phyloP scores from a whole-genome alignment of 2,888 invertebrate species.

The Dryococelus australis region DNA sequence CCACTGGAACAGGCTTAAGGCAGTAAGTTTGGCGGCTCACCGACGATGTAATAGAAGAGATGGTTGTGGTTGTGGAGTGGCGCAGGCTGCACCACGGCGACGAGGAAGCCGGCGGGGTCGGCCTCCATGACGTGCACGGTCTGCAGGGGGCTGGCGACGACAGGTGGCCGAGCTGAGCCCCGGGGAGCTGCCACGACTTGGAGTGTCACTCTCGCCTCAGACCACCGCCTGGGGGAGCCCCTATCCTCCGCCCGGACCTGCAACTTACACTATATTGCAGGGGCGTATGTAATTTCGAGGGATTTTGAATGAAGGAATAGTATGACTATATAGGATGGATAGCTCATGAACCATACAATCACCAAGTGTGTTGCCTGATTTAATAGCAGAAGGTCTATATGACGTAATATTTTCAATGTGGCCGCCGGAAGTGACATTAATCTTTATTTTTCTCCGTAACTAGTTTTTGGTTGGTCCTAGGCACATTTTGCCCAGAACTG shows the following conservation, averaged over 20 bases:
- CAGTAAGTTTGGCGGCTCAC: conserved; percentile 62
- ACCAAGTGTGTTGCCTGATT: neutral
- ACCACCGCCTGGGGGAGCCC: conserved; percentile 75
- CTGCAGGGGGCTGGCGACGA: conserved; percentile 68
- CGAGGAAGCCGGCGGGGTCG: conserved; percentile 85
- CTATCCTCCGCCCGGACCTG: conserved; percentile 84
- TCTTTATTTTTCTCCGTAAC: neutral
- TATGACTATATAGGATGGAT: neutral
- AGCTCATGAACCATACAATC: too few relatives aligned
- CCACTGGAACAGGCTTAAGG: too few relatives aligned
- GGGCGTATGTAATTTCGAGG: neutral
- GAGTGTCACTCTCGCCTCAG: conserved; percentile 78
- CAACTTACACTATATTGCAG: neutral
- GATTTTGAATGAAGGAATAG: conserved; percentile 31
- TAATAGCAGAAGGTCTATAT: neutral
- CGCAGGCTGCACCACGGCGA: conserved; percentile 82
- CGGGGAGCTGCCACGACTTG: conserved; percentile 68
- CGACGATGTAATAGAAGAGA: conserved; percentile 90
- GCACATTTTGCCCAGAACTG: neutral
- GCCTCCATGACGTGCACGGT: conserved; percentile 80
- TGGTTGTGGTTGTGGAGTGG: conserved; percentile 82
- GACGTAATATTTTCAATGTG: neutral
- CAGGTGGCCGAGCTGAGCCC: conserved; percentile 68
- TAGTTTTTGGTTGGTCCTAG: neutral
- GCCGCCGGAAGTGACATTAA: neutral